Evolutionary conservation across 2,888 invertebrate genomes (phyloP).

Genomic region (Dugesia japonica): DNA sequence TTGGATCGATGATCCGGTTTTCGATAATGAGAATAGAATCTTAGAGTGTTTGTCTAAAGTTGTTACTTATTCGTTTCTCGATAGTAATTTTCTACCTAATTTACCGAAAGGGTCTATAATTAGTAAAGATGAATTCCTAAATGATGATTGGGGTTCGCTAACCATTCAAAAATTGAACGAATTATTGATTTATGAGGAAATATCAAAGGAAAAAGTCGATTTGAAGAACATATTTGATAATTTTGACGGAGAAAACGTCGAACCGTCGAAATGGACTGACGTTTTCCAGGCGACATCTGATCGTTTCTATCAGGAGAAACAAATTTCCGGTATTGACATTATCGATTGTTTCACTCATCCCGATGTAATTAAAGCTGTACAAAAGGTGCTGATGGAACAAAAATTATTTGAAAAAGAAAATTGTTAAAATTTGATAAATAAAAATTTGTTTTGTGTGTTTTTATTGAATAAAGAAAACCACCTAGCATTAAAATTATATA

Average conservation of each 20-base stretch:
- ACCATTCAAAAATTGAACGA: not conserved
- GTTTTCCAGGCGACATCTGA: not conserved
- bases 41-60: conserved; percentile 13
- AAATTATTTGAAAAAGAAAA: too few species aligned
- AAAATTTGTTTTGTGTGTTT: too few species aligned
- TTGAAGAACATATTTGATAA: not conserved
- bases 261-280: not conserved
- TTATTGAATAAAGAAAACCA: too few species aligned
- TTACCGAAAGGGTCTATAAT: not conserved
- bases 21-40: conserved; percentile 28
- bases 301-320: not conserved
- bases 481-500: too few species aligned
- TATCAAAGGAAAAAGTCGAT: too few species aligned
- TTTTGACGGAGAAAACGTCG: not conserved
- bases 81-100: not conserved
- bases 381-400: not conserved
- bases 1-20: conserved; percentile 27
- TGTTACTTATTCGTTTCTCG: conserved; percentile 39
- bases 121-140: not conserved
- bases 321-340: not conserved
- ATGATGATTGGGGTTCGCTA: not conserved
- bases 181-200: not conserved
- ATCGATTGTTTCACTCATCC: conserved; percentile 23
- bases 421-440: too few species aligned
- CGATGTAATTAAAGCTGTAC: not conserved